phyloP scores from a whole-genome alignment of 2,113 vertebrate genomes.

The Noctilio leporinus region DNA sequence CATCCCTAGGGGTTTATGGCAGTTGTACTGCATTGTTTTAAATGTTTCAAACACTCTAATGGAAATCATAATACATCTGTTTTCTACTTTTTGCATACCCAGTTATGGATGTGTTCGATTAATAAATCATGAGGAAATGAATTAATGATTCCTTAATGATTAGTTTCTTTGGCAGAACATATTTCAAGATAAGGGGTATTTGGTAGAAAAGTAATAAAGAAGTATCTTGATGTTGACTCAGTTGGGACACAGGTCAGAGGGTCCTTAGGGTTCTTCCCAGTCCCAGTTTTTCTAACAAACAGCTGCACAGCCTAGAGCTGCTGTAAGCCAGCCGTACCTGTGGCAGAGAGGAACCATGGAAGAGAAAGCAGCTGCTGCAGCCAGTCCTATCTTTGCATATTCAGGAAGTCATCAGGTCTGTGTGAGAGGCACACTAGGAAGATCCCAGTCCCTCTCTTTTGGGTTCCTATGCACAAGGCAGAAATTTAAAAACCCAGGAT shows the following conservation, averaged over 20 bases:
- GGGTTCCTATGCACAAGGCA: neutral
- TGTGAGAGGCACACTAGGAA: neutral
- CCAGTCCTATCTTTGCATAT: neutral
- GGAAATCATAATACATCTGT: constrained; percentile 44
- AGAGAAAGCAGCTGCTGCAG: no score
- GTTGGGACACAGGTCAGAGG: neutral
- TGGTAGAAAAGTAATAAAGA: neutral
- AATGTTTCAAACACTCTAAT: constrained; percentile 60
- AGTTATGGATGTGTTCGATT: constrained; percentile 43
- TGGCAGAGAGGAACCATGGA: no score
- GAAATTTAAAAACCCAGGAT: neutral
- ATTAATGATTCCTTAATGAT: constrained; percentile 63
- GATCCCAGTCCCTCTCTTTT: neutral
- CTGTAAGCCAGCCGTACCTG: neutral
- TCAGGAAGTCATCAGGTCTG: neutral
- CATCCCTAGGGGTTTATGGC: neutral
- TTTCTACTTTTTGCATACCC: constrained; percentile 34
- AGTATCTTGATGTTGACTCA: neutral
- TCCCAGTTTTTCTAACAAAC: neutral
- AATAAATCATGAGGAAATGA: constrained; percentile 64
- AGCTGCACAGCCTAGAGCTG: neutral
- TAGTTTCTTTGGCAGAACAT: constrained; percentile 10
- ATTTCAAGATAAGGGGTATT: neutral
- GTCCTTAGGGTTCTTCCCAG: neutral
- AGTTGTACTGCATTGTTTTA: constrained; percentile 35